Base-by-base conservation (phyloP, 2,113 vertebrate species). In the Mustelus asterias region DNA sequence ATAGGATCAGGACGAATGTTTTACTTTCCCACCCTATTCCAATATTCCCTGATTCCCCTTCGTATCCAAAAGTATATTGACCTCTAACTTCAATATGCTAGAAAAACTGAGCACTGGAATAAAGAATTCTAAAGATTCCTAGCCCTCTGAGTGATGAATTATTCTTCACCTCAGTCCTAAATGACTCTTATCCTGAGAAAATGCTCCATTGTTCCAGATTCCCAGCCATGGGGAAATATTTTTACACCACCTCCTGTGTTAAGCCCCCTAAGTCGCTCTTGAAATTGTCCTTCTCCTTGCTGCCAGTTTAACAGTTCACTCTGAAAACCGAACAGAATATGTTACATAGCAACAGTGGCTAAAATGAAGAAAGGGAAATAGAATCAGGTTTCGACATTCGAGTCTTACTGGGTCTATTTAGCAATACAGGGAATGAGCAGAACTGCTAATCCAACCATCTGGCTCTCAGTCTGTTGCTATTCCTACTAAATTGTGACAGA, bases 361-460 rank as follows among this genome's bases (percentile, higher is more conserved):
- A 89, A 89, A 10, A 54, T 29, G 44, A 58, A 54, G 24, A 58
- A 89, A 29, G 22, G 8, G 13, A 22, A 88, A 54, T 88, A 88
- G 85, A 26, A 6, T 88, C 85, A 88, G 85, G 44, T 89, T 89
- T 58, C 86, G 29, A 89, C 11, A 20, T 33, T 89, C 85, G 11
- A 44, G 44, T 48, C 20, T 54, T 83, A 41, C 78, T 37, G 14
- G 72, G 20, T 54, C 44, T 89, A 26, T 58, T 54, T 89, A 58
- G 48, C 29, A 58, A 58, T 14, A 33, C 13, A 54, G 86, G 58
- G 9, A 58, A 89, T 26, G 86, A 58, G 86, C 86, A 29, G 44
- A 20, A 54, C 86, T 58, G 48, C 29, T 89, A 89, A 89, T 89
- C 86, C 86, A 89, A 14, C 86, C 86, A 89, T 89, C 41, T 89